Conservation (phyloP, 2,113 vertebrate genomes). For the Aegotheles bennettii region DNA sequence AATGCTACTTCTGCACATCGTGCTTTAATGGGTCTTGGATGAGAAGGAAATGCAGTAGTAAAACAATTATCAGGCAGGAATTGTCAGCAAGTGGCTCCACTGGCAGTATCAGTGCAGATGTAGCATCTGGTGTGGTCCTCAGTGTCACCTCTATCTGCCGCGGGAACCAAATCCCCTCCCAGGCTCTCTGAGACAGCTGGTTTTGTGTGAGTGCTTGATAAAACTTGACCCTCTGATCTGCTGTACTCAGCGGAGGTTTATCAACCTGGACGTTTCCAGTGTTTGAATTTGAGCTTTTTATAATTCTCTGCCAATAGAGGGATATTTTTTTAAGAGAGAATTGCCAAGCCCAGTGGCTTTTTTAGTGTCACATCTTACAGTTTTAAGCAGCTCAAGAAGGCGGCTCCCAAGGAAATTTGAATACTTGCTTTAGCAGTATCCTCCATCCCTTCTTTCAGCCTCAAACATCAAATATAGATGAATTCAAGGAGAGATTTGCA, state of each 20-base stretch:
- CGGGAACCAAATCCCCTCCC: neutral
- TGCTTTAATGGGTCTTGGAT: neutral
- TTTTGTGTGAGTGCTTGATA: constrained; percentile 4
- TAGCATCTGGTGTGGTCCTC: constrained; percentile 25
- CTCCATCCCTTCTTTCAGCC: neutral
- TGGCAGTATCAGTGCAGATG: neutral
- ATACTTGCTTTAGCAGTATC: neutral
- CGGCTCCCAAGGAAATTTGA: neutral
- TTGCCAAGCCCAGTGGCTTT: neutral
- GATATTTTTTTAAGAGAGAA: neutral
- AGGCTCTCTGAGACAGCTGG: neutral
- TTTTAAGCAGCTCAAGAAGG: constrained; percentile 4
- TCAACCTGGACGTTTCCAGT: neutral
- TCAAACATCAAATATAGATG: neutral
- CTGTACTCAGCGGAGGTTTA: neutral
- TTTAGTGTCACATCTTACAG: neutral
- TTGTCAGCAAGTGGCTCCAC: neutral
- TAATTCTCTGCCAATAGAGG: neutral
- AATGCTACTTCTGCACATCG: neutral
- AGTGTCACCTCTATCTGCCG: constrained; percentile 12
- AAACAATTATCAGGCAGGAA: neutral
- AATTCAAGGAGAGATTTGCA: neutral
- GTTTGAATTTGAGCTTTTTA: constrained; percentile 11
- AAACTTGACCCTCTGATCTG: constrained; percentile 36
- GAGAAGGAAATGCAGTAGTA: neutral